Evolutionary conservation across 1,140 invertebrate species (phyloP).

Genomic region (Bombyx mori): ASM3026992v2 NC_085129.1:11576001-11576500

Average conservation of each 20-base stretch:
- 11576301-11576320: not conserved
- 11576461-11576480: no score
- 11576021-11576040: no score
- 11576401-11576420: no score
- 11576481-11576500: no score
- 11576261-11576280: conserved; percentile 7
- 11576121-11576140: not conserved
- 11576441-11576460: no score
- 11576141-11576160: not conserved
- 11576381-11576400: no score
- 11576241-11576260: conserved; percentile 8
- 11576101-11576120: not conserved
- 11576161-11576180: not conserved
- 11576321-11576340: no score
- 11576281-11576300: conserved; percentile 6
- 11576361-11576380: no score
- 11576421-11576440: no score
- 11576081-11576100: not conserved
- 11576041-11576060: no score
- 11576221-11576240: conserved; percentile 11
- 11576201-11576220: conserved; percentile 1
- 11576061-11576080: not conserved
- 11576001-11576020: no score
- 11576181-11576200: conserved; percentile 1
- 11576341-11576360: no score